These are phyloP conservation scores for Sesia apiformis DNA, from an alignment of 2,888 invertebrate species.

Conservation along the genomic window DNA sequence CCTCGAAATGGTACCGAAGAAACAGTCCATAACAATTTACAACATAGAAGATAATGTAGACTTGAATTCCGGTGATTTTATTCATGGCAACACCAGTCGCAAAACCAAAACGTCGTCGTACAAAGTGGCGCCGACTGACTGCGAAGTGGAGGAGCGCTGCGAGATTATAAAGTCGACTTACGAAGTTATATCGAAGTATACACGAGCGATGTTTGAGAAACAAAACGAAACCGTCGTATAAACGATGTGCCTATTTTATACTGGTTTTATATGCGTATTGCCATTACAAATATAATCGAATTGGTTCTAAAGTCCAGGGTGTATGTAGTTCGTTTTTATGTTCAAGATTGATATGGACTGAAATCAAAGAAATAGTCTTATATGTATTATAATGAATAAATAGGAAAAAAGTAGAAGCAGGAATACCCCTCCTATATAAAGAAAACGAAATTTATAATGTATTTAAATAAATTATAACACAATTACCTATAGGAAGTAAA, in stretches of 20 bases:
- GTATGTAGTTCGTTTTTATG: too few relatives aligned
- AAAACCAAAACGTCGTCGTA: slow-evolving; percentile 36
- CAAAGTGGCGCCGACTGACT: slow-evolving; percentile 50
- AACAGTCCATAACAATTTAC: slow-evolving; percentile 44
- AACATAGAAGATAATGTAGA: slow-evolving; percentile 41
- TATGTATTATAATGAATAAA: too few relatives aligned
- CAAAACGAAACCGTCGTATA: slow-evolving; percentile 63
- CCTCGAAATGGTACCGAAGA: slow-evolving; percentile 50
- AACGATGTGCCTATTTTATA: slow-evolving; percentile 37
- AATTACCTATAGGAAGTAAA: too few relatives aligned
- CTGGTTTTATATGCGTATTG: slow-evolving; percentile 3
- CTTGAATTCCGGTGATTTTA: slow-evolving; percentile 16
- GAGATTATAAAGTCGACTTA: slow-evolving; percentile 63
- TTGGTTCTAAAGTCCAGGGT: too few relatives aligned
- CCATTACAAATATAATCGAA: too few relatives aligned
- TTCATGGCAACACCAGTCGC: slow-evolving; percentile 12
- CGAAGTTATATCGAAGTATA: slow-evolving; percentile 61
- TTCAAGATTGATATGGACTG: too few relatives aligned
- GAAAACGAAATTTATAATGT: too few relatives aligned
- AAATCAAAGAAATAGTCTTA: too few relatives aligned
- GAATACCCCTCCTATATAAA: too few relatives aligned
- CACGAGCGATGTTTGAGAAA: slow-evolving; percentile 64
- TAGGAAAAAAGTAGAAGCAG: too few relatives aligned
- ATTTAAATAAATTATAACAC: too few relatives aligned
- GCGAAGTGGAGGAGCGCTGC: slow-evolving; percentile 55